These are phyloP conservation scores for Alloplasta piceator DNA, from an alignment of 2,888 invertebrate genomes.

Conservation along the genomic window DNA sequence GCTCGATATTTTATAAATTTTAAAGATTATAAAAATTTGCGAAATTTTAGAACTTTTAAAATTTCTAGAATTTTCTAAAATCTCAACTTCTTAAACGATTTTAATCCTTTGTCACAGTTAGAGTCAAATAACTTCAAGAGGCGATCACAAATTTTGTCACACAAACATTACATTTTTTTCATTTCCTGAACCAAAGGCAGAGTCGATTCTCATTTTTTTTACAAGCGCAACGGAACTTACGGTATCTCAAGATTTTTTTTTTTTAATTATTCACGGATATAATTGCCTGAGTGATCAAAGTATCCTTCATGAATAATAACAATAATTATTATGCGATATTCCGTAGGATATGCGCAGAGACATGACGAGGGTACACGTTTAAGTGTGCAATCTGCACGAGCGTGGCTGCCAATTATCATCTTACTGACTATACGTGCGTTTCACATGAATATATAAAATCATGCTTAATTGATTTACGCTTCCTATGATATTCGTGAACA, in stretches of 20 bases:
- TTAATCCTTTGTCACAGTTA: too few relatives aligned
- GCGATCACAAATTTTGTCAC: too few relatives aligned
- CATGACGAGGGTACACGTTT: constrained; percentile 38
- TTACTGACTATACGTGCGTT: background rate
- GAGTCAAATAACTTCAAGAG: too few relatives aligned
- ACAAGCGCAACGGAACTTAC: constrained; percentile 35
- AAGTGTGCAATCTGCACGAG: constrained; percentile 60
- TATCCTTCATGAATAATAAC: constrained; percentile 62
- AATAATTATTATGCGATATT: constrained; percentile 40
- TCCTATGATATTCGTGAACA: constrained; percentile 35
- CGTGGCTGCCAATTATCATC: constrained; percentile 57
- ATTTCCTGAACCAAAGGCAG: too few relatives aligned
- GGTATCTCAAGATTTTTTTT: constrained; percentile 42
- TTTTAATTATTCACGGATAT: constrained; percentile 59
- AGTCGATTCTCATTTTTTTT: constrained; percentile 34
- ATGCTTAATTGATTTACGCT: constrained; percentile 60
- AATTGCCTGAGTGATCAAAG: constrained; percentile 59
- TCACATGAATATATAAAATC: constrained; percentile 5
- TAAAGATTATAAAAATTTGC: too few relatives aligned
- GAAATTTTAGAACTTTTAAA: too few relatives aligned
- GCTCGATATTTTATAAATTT: too few relatives aligned
- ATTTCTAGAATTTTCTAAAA: too few relatives aligned
- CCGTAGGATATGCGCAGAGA: background rate
- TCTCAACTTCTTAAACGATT: too few relatives aligned
- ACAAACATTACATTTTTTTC: too few relatives aligned